Conservation (phyloP, 2,797 vertebrate species). For the Limnodromus scolopaceus region DNA sequence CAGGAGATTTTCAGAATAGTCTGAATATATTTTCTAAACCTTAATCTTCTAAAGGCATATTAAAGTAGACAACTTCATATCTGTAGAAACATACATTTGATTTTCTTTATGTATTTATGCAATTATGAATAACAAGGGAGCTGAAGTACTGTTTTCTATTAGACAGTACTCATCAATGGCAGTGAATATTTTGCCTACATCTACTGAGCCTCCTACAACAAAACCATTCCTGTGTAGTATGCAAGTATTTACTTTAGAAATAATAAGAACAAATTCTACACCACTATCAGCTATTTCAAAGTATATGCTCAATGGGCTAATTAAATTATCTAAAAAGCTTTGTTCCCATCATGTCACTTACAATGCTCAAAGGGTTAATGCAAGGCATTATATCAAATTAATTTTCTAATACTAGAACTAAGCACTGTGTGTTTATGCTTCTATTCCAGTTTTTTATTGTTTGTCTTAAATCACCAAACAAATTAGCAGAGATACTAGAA, state of each 20-base stretch:
- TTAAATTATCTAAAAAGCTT: conserved; percentile 76
- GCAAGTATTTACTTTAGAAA: conserved; percentile 71
- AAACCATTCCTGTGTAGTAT: conserved; percentile 75
- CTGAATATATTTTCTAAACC: conserved; percentile 63
- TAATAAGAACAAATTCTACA: conserved; percentile 29
- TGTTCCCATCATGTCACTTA: conserved; percentile 74
- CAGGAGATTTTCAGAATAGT: conserved; percentile 54
- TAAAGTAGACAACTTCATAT: conserved; percentile 66
- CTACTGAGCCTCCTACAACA: conserved; percentile 72
- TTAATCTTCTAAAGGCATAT: conserved; percentile 75
- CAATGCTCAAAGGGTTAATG: conserved; percentile 88
- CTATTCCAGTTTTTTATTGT: conserved; percentile 80
- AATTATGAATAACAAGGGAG: conserved; percentile 60
- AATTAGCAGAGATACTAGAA: conserved; percentile 76
- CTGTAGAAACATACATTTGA: conserved; percentile 49
- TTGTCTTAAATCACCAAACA: conserved; percentile 63
- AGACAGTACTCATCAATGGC: conserved; percentile 76
- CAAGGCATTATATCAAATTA: conserved; percentile 81
- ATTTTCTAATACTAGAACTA: conserved; percentile 79
- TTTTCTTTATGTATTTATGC: conserved; percentile 68
- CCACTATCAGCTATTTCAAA: conserved; percentile 74
- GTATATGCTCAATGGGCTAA: conserved; percentile 70
- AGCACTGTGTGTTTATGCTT: conserved; percentile 80
- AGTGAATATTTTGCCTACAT: conserved; percentile 77
- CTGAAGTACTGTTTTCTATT: conserved; percentile 56